A percentile compares a stretch with the other conserved stretches of the same genome.
These are phyloP conservation scores for Thalassoma bifasciatum DNA, from an alignment of 2,113 vertebrate genomes.

Conservation along the genomic window DNA sequence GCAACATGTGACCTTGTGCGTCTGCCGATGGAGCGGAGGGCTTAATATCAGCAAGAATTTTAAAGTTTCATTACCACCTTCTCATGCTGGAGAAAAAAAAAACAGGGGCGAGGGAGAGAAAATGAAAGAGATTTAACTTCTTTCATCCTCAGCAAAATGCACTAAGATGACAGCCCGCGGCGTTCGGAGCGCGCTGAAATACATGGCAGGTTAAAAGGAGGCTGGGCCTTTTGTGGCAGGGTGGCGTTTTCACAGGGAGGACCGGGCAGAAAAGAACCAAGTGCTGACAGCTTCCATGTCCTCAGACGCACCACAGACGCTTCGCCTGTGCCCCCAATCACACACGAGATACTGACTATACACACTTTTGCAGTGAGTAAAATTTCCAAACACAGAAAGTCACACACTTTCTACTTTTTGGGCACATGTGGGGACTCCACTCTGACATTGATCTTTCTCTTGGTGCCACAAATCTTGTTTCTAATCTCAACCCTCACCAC, in stretches of 20 bases:
- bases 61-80: constrained; percentile 70
- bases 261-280: constrained; percentile 36
- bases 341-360: background rate
- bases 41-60: constrained; percentile 71
- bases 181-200: constrained; percentile 50
- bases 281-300: constrained; percentile 58
- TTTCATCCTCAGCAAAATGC: constrained; percentile 74
- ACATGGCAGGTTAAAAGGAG: constrained; percentile 53
- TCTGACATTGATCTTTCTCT: background rate
- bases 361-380: background rate
- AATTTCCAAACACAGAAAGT: no score
- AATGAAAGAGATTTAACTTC: constrained; percentile 63
- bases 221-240: constrained; percentile 39
- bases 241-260: constrained; percentile 15
- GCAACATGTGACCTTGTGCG: constrained; percentile 66
- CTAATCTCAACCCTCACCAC: background rate
- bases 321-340: background rate
- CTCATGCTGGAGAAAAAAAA: constrained; percentile 44
- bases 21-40: constrained; percentile 42
- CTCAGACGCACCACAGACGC: constrained; percentile 38
- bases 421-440: background rate
- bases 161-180: constrained; percentile 68
- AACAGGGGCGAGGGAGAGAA: constrained; percentile 25
- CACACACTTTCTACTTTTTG: background rate
- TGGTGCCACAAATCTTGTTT: background rate